Evolutionary conservation across 2,888 invertebrate genomes (phyloP), one percentile per base, ranked within the genome.

Genomic region (Aspidiotus rigidus): DNA sequence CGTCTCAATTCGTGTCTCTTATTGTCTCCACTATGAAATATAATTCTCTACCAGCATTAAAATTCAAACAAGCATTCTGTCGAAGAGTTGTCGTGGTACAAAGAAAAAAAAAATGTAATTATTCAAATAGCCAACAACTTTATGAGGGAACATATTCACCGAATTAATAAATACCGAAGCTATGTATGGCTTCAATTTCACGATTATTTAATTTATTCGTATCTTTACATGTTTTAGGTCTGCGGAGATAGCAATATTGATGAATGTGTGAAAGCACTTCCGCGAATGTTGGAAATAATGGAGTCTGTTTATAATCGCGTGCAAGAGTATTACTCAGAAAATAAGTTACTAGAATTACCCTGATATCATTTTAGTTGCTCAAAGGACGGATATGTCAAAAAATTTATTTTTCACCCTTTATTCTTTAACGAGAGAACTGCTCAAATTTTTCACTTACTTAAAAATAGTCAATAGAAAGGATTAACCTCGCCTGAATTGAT

Each of bases 251-350:
- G 49, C 16, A 62, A 63, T 62, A 15, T 62, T 28, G 39, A 57
- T 15, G 62, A 69, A 41, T 69, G 69, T 57, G 44, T 56, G 28
- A 69, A 15, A n/a, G 16, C 57, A 16, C 39, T 69, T 42, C 69
- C 69, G 11, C 41, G 49, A 62, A 63, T 63, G 62, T 28, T 69
- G 42, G 40, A 16, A 10, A 63, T 54, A 9, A 41, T 69, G 57
- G 41, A 69, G 13, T 2, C 54, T 15, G 69, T 69, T 15, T 69
- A 69, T n/a, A 40, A 62, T 17, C 62, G 69, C 13, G 69, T 69
- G 7, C 69, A 69, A 56, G 13, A 13, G 7, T 62, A 56, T 42
- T 69, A 69, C 41, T 62, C 61, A 44, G 62, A 69, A 15, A 55
- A 63, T 56, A 44, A 62, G 42, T 49, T 69, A 8, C 62, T 69